Evolutionary conservation across 2,797 vertebrate species (phyloP), one percentile per base, ranked within the genome.

Genomic region (Sebastolobus alascanus): DNA sequence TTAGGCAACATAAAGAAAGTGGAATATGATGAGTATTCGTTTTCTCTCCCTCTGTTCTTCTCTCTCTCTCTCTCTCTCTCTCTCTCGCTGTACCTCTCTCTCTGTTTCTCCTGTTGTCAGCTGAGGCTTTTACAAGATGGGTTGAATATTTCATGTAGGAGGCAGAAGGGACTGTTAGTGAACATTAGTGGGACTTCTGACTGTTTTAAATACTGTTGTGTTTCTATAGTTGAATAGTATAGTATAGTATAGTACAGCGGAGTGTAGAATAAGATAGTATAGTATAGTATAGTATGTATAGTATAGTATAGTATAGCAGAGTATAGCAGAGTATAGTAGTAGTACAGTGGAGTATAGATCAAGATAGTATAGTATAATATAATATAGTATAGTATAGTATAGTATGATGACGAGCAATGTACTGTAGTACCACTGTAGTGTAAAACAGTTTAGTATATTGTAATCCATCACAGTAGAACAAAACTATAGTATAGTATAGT

Each of bases 131-230:
- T 83, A 94, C 89, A 79, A 63, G 80, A 77, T 61, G 38, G 55
- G 29, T 66, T 96, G 46, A 96, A 96, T 96, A 94, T 96, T 96
- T 95, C 86, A 96, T 95, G 91, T 29, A 58, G 71, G 75, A 84
- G 64, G 82, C 84, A 83, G 84, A 79, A 73, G 77, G 73, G 74
- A 84, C 70, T 77, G 73, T 14, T 74, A 80, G 52, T 56, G 73
- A 92, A 88, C 73, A 73, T 85, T 67, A 43, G 60, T 43, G 68
- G 65, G 31, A 79, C 68, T n/a, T 55, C 74, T 78, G 65, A 71
- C 73, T 83, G 35, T 67, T 11, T 75, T 38, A 84, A 80, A 82
- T 54, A 29, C 25, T 55, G 68, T 55, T 59, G 65, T 27, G 43
- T 59, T 71, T 73, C 11, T 76, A 9, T 56, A 27, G 25, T 4